Conservation (phyloP, 2,113 vertebrate species). For the Malurus alboscapulatus region DNA sequence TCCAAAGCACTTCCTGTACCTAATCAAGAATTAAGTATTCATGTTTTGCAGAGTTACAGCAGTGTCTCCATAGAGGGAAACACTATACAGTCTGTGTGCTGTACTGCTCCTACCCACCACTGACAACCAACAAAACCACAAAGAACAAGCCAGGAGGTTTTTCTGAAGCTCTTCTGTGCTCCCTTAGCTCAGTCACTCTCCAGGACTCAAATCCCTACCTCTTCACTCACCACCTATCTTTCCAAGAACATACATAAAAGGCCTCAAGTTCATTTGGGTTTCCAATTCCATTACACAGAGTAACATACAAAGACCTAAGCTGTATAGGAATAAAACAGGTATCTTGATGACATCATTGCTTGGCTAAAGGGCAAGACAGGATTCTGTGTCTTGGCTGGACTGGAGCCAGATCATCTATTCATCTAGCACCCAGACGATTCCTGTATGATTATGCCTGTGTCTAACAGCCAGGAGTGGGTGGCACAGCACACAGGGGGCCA, state of each 20-base stretch:
- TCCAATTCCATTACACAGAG: neutral
- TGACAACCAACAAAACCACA: neutral
- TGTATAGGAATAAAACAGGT: neutral
- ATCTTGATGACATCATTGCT: neutral
- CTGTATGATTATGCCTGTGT: neutral
- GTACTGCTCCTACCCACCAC: neutral
- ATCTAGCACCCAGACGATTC: neutral
- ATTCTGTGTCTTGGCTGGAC: neutral
- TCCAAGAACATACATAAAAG: neutral
- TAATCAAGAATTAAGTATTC: neutral
- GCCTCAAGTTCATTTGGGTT: neutral
- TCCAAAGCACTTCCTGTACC: neutral
- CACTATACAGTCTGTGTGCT: neutral
- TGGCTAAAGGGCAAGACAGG: neutral
- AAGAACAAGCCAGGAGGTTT: neutral
- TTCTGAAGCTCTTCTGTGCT: neutral
- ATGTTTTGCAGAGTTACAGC: neutral
- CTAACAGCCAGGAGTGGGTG: conserved; percentile 9
- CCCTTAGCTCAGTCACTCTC: neutral
- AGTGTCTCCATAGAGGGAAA: neutral
- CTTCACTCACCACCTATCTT: neutral
- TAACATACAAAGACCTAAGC: neutral
- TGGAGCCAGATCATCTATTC: neutral
- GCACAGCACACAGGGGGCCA: neutral
- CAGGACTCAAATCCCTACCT: neutral